A percentile compares a stretch with the other conserved stretches of the same genome.
Evolutionary conservation across 2,113 vertebrate genomes (phyloP).

Genomic region (Gallinago media): DNA sequence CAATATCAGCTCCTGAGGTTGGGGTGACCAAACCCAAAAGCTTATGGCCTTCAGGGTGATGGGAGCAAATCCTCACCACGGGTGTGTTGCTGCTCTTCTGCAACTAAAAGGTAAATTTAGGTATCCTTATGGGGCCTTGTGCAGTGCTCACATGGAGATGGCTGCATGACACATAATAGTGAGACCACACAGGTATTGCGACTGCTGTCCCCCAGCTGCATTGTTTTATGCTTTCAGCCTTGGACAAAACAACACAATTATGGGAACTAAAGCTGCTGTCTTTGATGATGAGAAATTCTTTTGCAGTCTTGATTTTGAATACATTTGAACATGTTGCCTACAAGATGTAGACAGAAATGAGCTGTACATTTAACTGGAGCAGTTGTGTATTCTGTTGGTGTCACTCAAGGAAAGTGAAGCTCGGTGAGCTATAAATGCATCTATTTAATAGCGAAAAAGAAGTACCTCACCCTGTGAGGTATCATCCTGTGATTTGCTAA

Average conservation of each 20-base stretch:
- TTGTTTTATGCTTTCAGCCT: constrained; percentile 19
- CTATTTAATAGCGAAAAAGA: background rate
- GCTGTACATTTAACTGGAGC: constrained; percentile 38
- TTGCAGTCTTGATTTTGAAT: constrained; percentile 50
- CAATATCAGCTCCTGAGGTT: background rate
- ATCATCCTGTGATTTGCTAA: background rate
- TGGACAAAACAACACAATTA: constrained; percentile 52
- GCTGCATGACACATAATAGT: background rate
- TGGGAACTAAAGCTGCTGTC: constrained; percentile 21
- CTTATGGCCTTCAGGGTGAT: background rate
- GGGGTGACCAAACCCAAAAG: background rate
- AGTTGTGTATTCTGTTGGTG: constrained; percentile 48
- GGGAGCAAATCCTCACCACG: background rate
- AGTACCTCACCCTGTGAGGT: background rate
- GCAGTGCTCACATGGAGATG: background rate
- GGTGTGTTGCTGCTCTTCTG: background rate
- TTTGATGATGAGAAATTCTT: constrained; percentile 37
- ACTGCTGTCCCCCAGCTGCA: background rate
- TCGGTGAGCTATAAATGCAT: background rate
- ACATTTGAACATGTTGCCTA: constrained; percentile 50
- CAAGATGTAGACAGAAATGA: constrained; percentile 56
- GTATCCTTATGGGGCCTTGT: background rate
- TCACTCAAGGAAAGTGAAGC: constrained; percentile 49
- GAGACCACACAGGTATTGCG: constrained; percentile 11
- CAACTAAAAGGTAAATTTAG: background rate